Conservation (phyloP, 2,888 invertebrate species). For the Mythimna loreyi region DNA sequence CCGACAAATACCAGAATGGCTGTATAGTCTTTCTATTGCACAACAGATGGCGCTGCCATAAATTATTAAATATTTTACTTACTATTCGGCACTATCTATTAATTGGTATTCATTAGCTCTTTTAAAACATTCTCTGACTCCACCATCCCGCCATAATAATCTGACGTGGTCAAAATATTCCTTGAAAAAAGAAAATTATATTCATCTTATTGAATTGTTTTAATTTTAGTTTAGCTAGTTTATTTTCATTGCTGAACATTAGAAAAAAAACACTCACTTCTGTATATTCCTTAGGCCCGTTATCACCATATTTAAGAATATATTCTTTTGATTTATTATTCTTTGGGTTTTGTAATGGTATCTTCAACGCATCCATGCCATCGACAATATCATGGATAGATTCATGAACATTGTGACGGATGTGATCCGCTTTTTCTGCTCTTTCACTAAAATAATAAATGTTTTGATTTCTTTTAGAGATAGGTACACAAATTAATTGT, state of each 20-base stretch:
- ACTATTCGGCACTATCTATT: constrained; percentile 96
- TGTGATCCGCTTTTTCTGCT: constrained; percentile 92
- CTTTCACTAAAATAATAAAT: constrained; percentile 90
- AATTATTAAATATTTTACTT: constrained; percentile 78
- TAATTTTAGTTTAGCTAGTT: too few relatives aligned
- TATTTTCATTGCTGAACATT: too few relatives aligned
- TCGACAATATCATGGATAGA: constrained; percentile 93
- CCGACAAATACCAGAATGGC: background rate
- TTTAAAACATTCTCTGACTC: constrained; percentile 93
- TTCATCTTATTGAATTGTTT: background rate
- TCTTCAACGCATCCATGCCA: constrained; percentile 89
- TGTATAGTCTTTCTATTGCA: constrained; percentile 2
- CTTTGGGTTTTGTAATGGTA: constrained; percentile 87
- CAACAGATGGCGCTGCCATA: constrained; percentile 48
- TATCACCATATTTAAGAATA: constrained; percentile 88
- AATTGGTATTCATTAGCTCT: constrained; percentile 95
- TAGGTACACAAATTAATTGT: too few relatives aligned
- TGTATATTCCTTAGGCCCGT: constrained; percentile 88
- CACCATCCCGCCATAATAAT: constrained; percentile 93
- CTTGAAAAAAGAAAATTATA: constrained; percentile 82
- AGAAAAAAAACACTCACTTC: constrained; percentile 83
- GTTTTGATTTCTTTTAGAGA: too few relatives aligned
- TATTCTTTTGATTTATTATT: constrained; percentile 82
- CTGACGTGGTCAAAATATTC: constrained; percentile 94
- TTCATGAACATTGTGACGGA: constrained; percentile 94